Conservation (phyloP, 2,797 vertebrate genomes). For the Sebastes vulpes region DNA sequence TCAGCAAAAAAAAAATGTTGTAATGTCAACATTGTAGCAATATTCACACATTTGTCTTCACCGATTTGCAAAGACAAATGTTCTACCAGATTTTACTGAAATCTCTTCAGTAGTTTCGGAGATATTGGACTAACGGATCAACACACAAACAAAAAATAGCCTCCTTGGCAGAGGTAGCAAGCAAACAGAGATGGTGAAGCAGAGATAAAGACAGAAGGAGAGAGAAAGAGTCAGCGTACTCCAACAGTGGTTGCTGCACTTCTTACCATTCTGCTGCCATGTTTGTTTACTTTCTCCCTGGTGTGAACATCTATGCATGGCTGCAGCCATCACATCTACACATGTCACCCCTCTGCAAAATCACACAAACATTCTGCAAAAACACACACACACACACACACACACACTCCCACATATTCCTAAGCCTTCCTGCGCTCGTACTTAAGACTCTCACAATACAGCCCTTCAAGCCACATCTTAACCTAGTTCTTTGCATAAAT, state of each 20-base stretch:
- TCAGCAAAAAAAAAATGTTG: background rate
- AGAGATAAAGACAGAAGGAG: background rate
- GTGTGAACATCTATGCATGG: slow-evolving; percentile 81
- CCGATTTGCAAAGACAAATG: background rate
- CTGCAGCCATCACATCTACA: slow-evolving; percentile 81
- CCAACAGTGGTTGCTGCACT: slow-evolving; percentile 18
- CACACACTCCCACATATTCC: slow-evolving; percentile 42
- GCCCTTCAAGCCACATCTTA: slow-evolving; percentile 81
- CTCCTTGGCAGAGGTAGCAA: background rate
- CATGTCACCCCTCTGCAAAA: slow-evolving; percentile 68
- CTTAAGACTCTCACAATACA: slow-evolving; percentile 69
- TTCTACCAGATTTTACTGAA: background rate
- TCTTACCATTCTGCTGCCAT: slow-evolving; percentile 68
- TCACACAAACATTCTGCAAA: slow-evolving; percentile 45
- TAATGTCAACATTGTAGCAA: background rate
- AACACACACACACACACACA: background rate
- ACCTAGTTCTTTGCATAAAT: slow-evolving; percentile 78
- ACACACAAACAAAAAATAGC: background rate
- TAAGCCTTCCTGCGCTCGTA: slow-evolving; percentile 57
- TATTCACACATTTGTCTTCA: background rate
- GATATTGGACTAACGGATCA: background rate
- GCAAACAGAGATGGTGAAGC: background rate
- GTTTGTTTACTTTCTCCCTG: slow-evolving; percentile 79
- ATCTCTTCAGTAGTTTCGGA: background rate
- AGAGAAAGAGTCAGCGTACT: background rate